These are phyloP conservation scores for Embidobia sp. DNA, from an alignment of 2,888 invertebrate genomes.

Conservation along the genomic window DNA sequence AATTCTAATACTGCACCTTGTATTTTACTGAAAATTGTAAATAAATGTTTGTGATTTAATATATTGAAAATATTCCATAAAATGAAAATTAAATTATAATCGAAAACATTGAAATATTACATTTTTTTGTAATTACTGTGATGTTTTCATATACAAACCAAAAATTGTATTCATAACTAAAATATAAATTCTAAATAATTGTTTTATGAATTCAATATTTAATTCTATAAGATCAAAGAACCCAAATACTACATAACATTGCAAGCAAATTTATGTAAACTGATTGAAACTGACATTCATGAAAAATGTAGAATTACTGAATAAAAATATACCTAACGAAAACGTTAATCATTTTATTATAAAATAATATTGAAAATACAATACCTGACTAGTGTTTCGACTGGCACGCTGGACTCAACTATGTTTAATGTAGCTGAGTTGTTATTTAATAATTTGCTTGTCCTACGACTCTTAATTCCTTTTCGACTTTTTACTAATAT, in stretches of 20 bases:
- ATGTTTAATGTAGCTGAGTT: neutral
- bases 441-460: neutral
- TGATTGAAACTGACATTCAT: no score
- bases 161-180: no score
- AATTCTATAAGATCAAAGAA: no score
- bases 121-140: no score
- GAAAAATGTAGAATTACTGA: no score
- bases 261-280: no score
- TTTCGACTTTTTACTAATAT: conserved; percentile 17
- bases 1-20: conserved; percentile 78
- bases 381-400: conserved; percentile 33
- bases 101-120: neutral
- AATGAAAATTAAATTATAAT: neutral
- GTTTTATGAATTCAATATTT: no score
- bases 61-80: neutral
- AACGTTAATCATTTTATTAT: neutral
- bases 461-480: conserved; percentile 4
- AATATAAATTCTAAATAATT: no score
- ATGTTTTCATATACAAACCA: no score
- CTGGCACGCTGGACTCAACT: conserved; percentile 3
- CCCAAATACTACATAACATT: no score
- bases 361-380: no score
- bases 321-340: neutral
- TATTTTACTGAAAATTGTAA: conserved; percentile 67
- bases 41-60: conserved; percentile 1